Conservation (phyloP, 2,888 invertebrate genomes). For the Drosophila anomalata region DNA sequence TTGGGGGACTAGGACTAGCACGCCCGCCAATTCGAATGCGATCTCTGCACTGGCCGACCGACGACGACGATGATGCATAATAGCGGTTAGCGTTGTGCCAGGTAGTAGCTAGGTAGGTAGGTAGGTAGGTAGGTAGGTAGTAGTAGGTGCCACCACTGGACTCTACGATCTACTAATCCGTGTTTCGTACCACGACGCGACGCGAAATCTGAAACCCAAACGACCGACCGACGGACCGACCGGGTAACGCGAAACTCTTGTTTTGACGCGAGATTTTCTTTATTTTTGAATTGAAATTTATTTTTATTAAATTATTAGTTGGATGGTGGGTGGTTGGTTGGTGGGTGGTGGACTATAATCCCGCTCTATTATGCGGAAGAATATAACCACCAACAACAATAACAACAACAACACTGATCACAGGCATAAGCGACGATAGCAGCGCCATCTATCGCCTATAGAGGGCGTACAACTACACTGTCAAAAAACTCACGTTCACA, state of each 20-base stretch:
- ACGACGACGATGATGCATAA: conserved; percentile 76
- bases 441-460: conserved; percentile 66
- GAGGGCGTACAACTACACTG: not conserved
- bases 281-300: conserved; percentile 57
- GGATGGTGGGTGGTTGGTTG: not conserved
- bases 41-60: conserved; percentile 47
- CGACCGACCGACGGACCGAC: conserved; percentile 29
- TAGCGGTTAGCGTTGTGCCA: conserved; percentile 43
- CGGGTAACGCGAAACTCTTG: conserved; percentile 35
- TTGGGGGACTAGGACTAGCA: not conserved
- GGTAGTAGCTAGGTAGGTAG: not conserved
- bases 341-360: conserved; percentile 47
- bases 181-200: not conserved
- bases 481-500: conserved; percentile 24
- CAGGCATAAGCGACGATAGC: conserved; percentile 30
- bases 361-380: conserved; percentile 35
- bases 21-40: conserved; percentile 71
- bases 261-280: not conserved
- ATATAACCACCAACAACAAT: conserved; percentile 24
- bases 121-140: too few species aligned
- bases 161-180: too few species aligned
- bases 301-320: conserved; percentile 13
- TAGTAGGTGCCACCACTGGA: too few species aligned
- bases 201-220: conserved; percentile 6
- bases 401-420: conserved; percentile 38